These are phyloP conservation scores for Lethocerus indicus DNA, from an alignment of 1,140 invertebrate species.

Conservation along the genomic window DNA sequence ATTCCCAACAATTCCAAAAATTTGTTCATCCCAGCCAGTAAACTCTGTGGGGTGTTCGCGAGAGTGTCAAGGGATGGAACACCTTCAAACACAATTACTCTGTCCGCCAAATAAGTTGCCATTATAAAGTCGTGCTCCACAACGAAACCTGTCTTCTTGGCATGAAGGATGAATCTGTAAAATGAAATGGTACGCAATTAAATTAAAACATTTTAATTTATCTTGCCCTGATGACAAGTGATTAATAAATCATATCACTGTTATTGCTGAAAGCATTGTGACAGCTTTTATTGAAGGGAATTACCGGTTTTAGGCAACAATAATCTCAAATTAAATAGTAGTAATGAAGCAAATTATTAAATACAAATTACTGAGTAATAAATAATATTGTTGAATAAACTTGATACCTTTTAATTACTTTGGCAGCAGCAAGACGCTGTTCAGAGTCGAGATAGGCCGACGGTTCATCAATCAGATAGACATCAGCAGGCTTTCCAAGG, in stretches of 20 bases:
- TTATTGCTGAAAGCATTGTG: too few relatives aligned
- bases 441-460: slow-evolving; percentile 99
- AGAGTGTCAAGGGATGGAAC: slow-evolving; percentile 70
- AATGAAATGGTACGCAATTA: too few relatives aligned
- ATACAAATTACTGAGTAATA: slow-evolving; percentile 1
- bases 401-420: slow-evolving; percentile 85
- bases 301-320: too few relatives aligned
- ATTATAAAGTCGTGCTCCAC: slow-evolving; percentile 99
- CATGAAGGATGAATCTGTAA: slow-evolving; percentile 89
- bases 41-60: slow-evolving; percentile 82
- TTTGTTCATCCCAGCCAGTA: slow-evolving; percentile 95
- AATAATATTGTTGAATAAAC: background rate
- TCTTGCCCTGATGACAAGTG: too few relatives aligned
- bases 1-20: slow-evolving; percentile 95
- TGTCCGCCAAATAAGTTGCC: slow-evolving; percentile 97
- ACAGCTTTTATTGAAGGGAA: too few relatives aligned
- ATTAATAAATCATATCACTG: too few relatives aligned
- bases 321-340: background rate
- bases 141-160: slow-evolving; percentile 98
- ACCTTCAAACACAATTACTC: slow-evolving; percentile 98
- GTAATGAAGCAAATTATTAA: background rate
- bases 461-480: slow-evolving; percentile 98
- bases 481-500: slow-evolving; percentile 95
- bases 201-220: too few relatives aligned
- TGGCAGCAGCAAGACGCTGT: slow-evolving; percentile 97